These are phyloP conservation scores for Monoplex corrugatus DNA, from an alignment of 2,888 invertebrate species.

Conservation along the genomic window DNA sequence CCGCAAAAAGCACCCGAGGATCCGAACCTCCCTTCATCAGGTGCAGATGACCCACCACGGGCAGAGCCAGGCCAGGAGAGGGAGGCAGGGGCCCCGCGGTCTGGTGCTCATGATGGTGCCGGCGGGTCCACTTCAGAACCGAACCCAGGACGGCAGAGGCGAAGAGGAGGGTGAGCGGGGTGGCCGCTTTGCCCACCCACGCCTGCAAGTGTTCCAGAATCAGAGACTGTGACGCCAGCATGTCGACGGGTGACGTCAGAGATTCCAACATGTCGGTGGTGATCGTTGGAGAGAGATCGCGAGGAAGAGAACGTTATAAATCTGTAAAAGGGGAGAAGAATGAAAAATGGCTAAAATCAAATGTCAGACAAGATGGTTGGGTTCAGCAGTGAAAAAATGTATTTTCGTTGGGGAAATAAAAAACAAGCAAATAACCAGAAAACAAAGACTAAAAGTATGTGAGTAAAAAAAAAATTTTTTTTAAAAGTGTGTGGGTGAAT, in stretches of 20 bases:
- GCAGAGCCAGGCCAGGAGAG: conserved; percentile 28
- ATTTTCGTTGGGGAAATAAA: background rate
- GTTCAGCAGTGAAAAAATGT: too few relatives aligned
- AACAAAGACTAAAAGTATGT: background rate
- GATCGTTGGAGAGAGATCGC: background rate
- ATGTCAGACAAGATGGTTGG: background rate
- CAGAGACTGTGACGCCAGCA: conserved; percentile 9
- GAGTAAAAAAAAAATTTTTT: too few relatives aligned
- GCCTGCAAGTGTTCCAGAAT: background rate
- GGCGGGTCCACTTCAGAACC: background rate
- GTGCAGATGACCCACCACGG: conserved; percentile 43
- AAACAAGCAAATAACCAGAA: background rate
- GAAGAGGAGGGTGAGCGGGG: conserved; percentile 28
- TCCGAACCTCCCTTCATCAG: background rate
- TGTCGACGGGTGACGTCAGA: background rate
- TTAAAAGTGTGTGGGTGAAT: too few relatives aligned
- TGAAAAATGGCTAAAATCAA: background rate
- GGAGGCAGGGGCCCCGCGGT: conserved; percentile 33
- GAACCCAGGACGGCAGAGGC: conserved; percentile 15
- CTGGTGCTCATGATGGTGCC: background rate
- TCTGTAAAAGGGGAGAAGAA: background rate
- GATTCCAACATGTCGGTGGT: conserved; percentile 16
- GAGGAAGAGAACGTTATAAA: background rate
- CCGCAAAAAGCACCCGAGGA: conserved; percentile 19
- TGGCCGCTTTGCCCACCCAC: background rate